phyloP scores from a whole-genome alignment of 2,113 vertebrate species.

The Capreolus pygargus region DNA sequence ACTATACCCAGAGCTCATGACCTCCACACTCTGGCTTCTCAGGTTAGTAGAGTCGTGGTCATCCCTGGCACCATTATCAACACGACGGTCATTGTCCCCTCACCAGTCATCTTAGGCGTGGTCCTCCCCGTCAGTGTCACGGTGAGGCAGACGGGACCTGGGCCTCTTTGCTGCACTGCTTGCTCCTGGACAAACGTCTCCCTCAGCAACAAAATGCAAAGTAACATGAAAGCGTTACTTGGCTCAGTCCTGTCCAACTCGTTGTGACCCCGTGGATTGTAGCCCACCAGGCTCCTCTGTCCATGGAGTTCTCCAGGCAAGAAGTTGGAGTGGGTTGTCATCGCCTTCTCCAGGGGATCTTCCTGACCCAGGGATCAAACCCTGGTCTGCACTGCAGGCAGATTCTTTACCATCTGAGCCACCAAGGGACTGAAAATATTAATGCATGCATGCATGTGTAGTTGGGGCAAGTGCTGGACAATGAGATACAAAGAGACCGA shows the following conservation, averaged over 20 bases:
- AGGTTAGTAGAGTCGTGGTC: accelerated
- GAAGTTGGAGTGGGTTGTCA: not conserved
- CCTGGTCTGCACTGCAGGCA: not conserved
- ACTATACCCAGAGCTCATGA: not conserved
- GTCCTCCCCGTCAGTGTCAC: accelerated
- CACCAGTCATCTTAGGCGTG: not conserved
- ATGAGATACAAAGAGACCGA: not conserved
- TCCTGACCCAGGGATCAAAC: not conserved
- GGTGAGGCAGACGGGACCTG: not conserved
- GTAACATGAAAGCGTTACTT: accelerated
- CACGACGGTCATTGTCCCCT: accelerated
- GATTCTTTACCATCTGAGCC: not conserved
- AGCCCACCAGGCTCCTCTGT: not conserved
- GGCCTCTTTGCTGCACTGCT: accelerated
- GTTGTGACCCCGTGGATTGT: not conserved
- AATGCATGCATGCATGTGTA: accelerated
- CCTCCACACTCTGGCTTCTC: not conserved
- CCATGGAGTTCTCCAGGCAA: not conserved
- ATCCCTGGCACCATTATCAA: not conserved
- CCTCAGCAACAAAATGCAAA: not conserved
- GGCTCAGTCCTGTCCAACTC: not conserved
- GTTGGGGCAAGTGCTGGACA: not conserved
- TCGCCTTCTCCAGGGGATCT: not conserved
- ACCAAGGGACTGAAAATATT: not conserved
- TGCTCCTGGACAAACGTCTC: accelerated